These are phyloP conservation scores for Hemicentrotus pulcherrimus DNA, from an alignment of 35 echinoderm and acorn worm genomes.

Conservation along the genomic window DNA sequence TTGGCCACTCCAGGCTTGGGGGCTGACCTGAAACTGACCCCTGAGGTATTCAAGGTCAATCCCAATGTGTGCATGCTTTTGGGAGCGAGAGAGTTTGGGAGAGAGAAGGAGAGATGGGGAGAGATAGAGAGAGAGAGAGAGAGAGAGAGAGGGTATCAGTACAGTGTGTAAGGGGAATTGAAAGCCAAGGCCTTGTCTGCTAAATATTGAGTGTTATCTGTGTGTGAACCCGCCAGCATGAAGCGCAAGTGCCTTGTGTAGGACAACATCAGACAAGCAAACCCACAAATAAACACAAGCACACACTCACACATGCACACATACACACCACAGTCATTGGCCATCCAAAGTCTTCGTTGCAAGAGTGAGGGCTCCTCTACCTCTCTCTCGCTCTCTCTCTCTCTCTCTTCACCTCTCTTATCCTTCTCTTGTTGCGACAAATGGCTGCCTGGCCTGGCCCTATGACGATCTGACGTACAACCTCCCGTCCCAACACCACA, in stretches of 20 bases:
- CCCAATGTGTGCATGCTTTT: not conserved
- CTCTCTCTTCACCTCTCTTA: not conserved
- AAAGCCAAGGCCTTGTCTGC: slow-evolving; percentile 34
- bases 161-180: not conserved
- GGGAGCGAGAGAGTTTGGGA: not conserved
- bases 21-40: slow-evolving; percentile 42
- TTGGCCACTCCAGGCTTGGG: slow-evolving; percentile 13
- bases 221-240: not conserved
- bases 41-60: slow-evolving; percentile 50
- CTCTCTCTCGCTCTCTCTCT: not conserved
- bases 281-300: not conserved
- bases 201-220: slow-evolving; percentile 38
- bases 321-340: not conserved
- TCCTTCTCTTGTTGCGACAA: not conserved
- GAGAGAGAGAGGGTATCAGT: not conserved
- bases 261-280: not conserved
- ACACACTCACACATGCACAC: not conserved
- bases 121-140: not conserved
- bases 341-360: not conserved
- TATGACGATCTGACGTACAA: not conserved
- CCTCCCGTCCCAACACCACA: slow-evolving; percentile 11
- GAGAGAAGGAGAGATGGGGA: not conserved
- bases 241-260: not conserved
- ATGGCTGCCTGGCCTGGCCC: not conserved
- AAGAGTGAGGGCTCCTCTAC: not conserved